Evolutionary conservation across 2,797 vertebrate genomes (phyloP).

Genomic region (Hapalemur alaotrensis): DNA sequence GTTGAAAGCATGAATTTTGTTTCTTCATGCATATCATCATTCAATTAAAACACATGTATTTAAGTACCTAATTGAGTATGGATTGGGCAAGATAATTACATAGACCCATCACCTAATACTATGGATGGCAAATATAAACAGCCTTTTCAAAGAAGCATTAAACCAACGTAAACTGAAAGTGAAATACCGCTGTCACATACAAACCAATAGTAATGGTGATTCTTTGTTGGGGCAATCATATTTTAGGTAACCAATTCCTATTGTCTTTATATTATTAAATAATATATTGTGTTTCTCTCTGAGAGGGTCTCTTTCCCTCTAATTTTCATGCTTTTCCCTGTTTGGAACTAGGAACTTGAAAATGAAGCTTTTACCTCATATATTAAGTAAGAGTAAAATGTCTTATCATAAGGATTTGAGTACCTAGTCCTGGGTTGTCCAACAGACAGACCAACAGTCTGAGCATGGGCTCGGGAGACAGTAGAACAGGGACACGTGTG

Average conservation of each 20-base stretch:
- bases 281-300: background rate
- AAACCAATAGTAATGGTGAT: background rate
- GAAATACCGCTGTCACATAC: background rate
- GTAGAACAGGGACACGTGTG: accelerated
- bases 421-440: background rate
- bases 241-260: background rate
- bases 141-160: background rate
- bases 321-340: background rate
- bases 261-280: background rate
- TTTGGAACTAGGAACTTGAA: background rate
- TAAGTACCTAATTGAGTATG: background rate
- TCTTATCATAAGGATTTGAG: background rate
- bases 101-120: background rate
- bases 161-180: background rate
- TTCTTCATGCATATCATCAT: background rate
- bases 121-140: background rate
- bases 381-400: background rate
- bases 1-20: background rate
- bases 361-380: background rate
- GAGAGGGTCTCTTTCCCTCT: background rate
- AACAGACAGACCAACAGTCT: background rate
- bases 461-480: background rate
- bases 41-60: background rate
- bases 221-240: background rate
- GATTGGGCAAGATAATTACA: background rate